Conservation (phyloP, 2,888 invertebrate genomes). For the Pristionchus arcanus region DNA sequence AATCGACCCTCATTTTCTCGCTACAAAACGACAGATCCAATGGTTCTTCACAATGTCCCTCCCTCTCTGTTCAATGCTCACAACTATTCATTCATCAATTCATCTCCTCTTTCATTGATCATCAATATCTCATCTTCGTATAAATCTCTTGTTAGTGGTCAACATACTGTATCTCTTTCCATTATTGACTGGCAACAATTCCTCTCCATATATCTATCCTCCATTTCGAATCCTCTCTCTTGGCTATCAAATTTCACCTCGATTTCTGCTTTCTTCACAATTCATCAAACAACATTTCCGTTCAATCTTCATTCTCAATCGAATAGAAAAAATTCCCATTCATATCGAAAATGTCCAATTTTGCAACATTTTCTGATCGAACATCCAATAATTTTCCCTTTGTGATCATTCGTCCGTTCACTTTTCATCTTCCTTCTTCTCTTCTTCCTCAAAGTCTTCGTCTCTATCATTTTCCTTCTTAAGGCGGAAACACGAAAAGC, state of each 20-base stretch:
- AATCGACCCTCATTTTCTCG: neutral
- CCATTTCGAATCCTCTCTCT: constrained; percentile 22
- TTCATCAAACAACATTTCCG: constrained; percentile 42
- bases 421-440: neutral
- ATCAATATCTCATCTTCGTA: neutral
- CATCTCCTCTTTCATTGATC: neutral
- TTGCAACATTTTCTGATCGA: neutral
- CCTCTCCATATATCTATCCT: constrained; percentile 9
- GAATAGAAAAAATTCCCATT: neutral
- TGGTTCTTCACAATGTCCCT: neutral
- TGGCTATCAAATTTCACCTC: constrained; percentile 26
- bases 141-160: neutral
- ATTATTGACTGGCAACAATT: neutral
- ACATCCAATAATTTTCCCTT: neutral
- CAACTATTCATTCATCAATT: neutral
- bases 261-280: constrained; percentile 26
- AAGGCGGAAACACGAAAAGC: constrained; percentile 45
- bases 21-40: constrained; percentile 34
- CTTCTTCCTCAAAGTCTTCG: neutral
- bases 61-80: neutral
- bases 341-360: neutral
- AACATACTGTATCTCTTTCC: neutral
- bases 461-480: constrained; percentile 1
- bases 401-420: neutral
- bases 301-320: constrained; percentile 6